phyloP scores from a whole-genome alignment of 2,888 invertebrate genomes.

The Acrobasis suavella region DNA sequence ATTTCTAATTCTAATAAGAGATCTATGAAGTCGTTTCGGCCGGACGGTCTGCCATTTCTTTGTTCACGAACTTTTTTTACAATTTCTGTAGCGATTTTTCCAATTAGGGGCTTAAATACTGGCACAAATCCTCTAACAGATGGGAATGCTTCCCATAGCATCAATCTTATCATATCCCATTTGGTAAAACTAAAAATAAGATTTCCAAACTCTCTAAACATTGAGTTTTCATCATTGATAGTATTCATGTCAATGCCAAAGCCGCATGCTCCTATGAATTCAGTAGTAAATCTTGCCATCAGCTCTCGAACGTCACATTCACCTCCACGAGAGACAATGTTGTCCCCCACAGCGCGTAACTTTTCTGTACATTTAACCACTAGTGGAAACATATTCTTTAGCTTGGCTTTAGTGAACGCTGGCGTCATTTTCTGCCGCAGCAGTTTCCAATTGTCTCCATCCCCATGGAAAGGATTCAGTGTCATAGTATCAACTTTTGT shows the following conservation, averaged over 20 bases:
- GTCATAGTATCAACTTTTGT: constrained; percentile 63
- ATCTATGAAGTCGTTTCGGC: constrained; percentile 71
- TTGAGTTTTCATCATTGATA: constrained; percentile 60
- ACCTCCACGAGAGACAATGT: constrained; percentile 48
- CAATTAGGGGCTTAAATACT: constrained; percentile 55
- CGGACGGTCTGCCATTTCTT: constrained; percentile 60
- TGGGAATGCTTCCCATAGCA: constrained; percentile 58
- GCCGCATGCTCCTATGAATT: constrained; percentile 71
- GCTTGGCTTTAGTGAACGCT: constrained; percentile 66
- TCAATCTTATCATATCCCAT: constrained; percentile 52
- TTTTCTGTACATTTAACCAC: constrained; percentile 66
- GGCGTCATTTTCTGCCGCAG: constrained; percentile 67
- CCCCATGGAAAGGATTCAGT: constrained; percentile 67
- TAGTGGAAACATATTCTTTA: constrained; percentile 71
- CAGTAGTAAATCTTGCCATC: constrained; percentile 73
- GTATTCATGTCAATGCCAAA: constrained; percentile 71
- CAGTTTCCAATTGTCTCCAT: constrained; percentile 70
- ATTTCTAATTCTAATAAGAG: constrained; percentile 61
- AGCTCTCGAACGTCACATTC: constrained; percentile 62
- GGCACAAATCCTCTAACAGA: constrained; percentile 51
- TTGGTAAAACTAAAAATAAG: constrained; percentile 58
- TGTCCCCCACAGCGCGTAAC: constrained; percentile 58
- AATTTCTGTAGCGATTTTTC: constrained; percentile 55
- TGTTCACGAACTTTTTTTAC: constrained; percentile 55
- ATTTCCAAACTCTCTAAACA: constrained; percentile 64